A percentile compares a stretch with the other conserved stretches of the same genome.
These are phyloP conservation scores for Balaenoptera acutorostrata DNA, from an alignment of 2,113 vertebrate genomes.

Conservation along the genomic window DNA sequence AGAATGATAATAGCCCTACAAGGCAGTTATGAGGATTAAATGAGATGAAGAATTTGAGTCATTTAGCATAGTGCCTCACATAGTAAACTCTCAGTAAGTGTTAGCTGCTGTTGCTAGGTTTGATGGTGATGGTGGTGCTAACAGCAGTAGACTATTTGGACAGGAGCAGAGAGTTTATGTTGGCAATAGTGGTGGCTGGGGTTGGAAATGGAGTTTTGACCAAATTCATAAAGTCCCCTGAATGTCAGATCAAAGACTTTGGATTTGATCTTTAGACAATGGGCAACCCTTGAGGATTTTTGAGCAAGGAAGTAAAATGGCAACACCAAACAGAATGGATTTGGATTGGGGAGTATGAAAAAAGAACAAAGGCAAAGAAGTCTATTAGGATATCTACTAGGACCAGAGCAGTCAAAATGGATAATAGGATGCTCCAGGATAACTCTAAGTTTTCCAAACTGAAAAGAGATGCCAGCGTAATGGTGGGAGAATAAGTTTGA, in stretches of 20 bases:
- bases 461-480: not conserved
- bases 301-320: not conserved
- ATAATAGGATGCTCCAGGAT: not conserved
- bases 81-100: not conserved
- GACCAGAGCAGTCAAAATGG: not conserved
- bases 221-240: not conserved
- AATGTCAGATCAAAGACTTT: not conserved
- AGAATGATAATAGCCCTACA: not conserved
- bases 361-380: not conserved
- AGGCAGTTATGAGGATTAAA: not conserved
- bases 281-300: not conserved
- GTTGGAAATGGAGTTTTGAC: not conserved
- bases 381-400: not conserved
- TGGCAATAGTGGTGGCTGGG: not conserved
- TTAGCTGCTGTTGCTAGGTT: not conserved
- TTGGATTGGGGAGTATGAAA: not conserved
- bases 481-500: not conserved
- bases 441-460: not conserved
- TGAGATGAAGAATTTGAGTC: not conserved
- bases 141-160: not conserved
- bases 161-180: not conserved
- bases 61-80: not conserved
- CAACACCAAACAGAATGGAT: not conserved
- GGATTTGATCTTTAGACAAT: not conserved
- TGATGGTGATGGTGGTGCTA: not conserved